These are phyloP conservation scores for Caloenas nicobarica DNA, from an alignment of 2,113 vertebrate genomes.

Conservation along the genomic window DNA sequence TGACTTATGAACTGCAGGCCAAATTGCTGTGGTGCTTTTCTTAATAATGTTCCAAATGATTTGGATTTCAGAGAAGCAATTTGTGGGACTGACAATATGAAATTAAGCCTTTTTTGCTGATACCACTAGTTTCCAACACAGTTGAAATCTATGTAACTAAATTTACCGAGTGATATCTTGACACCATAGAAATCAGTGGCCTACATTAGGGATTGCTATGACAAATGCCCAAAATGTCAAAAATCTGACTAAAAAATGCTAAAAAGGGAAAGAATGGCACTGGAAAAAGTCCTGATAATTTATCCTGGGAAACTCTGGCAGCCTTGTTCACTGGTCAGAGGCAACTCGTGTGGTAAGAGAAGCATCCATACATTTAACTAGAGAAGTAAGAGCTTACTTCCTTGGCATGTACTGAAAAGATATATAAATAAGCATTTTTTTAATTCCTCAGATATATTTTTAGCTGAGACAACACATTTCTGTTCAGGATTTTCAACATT, in stretches of 20 bases:
- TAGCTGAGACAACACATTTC: not conserved
- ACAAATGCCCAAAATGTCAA: not conserved
- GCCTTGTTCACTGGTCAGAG: not conserved
- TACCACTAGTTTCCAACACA: not conserved
- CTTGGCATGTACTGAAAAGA: not conserved
- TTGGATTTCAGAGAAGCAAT: not conserved
- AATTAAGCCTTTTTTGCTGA: not conserved
- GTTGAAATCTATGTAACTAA: not conserved
- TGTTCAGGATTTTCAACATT: not conserved
- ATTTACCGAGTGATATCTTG: not conserved
- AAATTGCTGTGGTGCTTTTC: not conserved
- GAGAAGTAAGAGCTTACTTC: not conserved
- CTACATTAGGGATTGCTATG: not conserved
- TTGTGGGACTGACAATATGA: not conserved
- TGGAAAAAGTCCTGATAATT: not conserved
- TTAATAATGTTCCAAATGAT: not conserved
- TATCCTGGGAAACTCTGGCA: not conserved
- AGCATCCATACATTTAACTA: not conserved
- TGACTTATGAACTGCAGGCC: not conserved
- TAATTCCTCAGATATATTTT: not conserved
- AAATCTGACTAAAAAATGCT: not conserved
- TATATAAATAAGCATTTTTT: not conserved
- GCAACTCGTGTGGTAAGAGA: not conserved
- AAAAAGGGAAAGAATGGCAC: not conserved
- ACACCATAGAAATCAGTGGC: not conserved